These are phyloP conservation scores for Laticauda laticaudata DNA, from an alignment of 2,113 vertebrate genomes.

Conservation along the genomic window DNA sequence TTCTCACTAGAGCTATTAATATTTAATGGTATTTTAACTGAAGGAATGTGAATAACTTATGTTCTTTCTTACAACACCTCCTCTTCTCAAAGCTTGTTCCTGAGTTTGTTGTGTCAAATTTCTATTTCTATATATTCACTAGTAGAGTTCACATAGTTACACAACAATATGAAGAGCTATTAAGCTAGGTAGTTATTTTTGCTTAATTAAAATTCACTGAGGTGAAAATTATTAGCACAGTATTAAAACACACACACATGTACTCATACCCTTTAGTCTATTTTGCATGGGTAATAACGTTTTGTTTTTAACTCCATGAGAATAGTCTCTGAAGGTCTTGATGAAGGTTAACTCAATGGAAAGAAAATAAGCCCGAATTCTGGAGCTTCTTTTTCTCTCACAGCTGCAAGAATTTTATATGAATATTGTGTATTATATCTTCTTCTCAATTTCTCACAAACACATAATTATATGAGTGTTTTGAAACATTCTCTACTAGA, in stretches of 20 bases:
- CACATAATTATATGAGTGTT: conserved; percentile 30
- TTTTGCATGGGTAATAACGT: conserved; percentile 63
- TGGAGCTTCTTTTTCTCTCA: background rate
- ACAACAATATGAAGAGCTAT: conserved; percentile 11
- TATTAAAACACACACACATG: conserved; percentile 49
- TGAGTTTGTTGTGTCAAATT: rapidly evolving
- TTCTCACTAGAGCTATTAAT: background rate
- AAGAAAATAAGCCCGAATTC: conserved; percentile 4
- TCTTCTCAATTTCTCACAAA: background rate
- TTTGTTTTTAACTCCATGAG: conserved; percentile 50
- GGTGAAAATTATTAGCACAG: conserved; percentile 69
- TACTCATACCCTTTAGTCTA: conserved; percentile 44
- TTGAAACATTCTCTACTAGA: conserved; percentile 12
- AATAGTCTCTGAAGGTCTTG: conserved; percentile 59
- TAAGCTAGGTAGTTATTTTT: conserved; percentile 60
- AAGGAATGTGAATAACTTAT: background rate
- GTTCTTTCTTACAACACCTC: background rate
- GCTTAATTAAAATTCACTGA: conserved; percentile 71
- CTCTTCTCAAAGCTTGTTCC: background rate
- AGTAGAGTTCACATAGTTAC: background rate
- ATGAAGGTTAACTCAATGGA: conserved; percentile 50
- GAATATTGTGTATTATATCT: background rate
- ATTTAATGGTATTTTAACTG: conserved; percentile 17
- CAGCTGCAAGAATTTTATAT: conserved; percentile 10
- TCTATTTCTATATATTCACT: rapidly evolving